phyloP scores from a whole-genome alignment of 1,140 invertebrate genomes.

The Thrips palmi region DNA sequence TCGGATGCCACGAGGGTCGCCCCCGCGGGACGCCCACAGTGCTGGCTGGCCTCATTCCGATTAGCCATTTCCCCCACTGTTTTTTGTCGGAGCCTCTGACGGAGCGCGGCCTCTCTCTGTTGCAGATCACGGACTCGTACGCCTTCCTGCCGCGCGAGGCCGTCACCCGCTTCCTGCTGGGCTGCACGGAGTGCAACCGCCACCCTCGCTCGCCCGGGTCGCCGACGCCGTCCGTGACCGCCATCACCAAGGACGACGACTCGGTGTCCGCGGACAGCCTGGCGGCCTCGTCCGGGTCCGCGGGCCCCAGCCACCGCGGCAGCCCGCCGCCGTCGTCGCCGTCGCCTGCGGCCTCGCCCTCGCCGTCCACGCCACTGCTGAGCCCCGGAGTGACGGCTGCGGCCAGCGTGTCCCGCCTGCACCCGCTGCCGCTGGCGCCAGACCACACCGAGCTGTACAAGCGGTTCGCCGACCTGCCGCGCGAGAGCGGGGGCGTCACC shows the following conservation, averaged over 20 bases:
- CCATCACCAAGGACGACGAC: too few relatives aligned
- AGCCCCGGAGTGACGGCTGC: constrained; percentile 32
- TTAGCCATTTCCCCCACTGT: constrained; percentile 15
- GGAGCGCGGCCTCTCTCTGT: constrained; percentile 24
- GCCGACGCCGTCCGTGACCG: too few relatives aligned
- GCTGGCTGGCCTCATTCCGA: constrained; percentile 11
- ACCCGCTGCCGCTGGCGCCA: too few relatives aligned
- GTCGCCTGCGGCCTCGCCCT: constrained; percentile 9
- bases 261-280: too few relatives aligned
- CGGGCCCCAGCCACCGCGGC: constrained; percentile 83
- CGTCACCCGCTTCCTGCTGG: constrained; percentile 82
- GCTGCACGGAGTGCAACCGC: constrained; percentile 6
- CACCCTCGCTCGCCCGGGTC: background rate
- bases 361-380: constrained; percentile 22
- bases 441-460: too few relatives aligned
- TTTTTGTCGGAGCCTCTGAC: constrained; percentile 18
- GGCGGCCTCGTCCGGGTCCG: constrained; percentile 27
- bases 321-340: constrained; percentile 28
- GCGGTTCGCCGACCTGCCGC: too few relatives aligned
- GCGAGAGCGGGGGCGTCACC: too few relatives aligned
- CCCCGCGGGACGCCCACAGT: background rate
- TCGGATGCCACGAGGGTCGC: too few relatives aligned
- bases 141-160: constrained; percentile 87
- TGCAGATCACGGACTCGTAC: constrained; percentile 87
- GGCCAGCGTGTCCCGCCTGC: too few relatives aligned